Percentiles rank a stretch among this genome's conserved stretches.
Conservation (phyloP, 2,113 vertebrate species). For the Oreochromis tanganicae region DNA sequence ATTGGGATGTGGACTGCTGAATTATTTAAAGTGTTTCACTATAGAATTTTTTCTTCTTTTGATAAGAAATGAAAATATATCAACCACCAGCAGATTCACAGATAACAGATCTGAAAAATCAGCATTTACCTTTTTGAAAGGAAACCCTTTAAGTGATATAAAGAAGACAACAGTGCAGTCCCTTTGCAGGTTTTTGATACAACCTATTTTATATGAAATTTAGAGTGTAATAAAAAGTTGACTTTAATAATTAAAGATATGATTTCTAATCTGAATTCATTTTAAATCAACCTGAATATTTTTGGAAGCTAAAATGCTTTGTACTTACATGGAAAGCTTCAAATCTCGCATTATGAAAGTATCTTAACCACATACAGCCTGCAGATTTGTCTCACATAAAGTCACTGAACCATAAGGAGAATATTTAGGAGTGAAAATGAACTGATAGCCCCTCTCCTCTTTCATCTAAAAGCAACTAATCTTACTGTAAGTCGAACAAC, state of each 20-base stretch:
- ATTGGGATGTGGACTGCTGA: not conserved
- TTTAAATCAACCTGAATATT: slow-evolving; percentile 11
- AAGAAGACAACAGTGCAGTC: not conserved
- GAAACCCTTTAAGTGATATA: not conserved
- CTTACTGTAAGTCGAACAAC: not conserved
- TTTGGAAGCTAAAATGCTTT: slow-evolving; percentile 1
- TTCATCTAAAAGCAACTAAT: not conserved
- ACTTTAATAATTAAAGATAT: not conserved
- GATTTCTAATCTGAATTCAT: not conserved
- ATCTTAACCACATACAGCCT: not conserved
- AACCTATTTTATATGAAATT: slow-evolving; percentile 15
- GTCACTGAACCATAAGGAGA: not conserved
- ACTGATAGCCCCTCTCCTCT: not conserved
- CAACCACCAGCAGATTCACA: not conserved
- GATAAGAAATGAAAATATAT: not conserved
- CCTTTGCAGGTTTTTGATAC: not conserved
- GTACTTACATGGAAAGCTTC: not conserved
- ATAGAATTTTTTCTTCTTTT: not conserved
- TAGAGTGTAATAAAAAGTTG: not conserved
- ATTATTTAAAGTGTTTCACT: not conserved
- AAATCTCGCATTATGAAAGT: not conserved
- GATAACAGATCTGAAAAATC: not conserved
- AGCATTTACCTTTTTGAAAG: not conserved
- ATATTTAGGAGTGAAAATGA: not conserved
- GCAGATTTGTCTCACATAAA: not conserved